Evolutionary conservation across 2,888 invertebrate species (phyloP), one percentile per base, ranked within the genome.

Genomic region (Chalcis sispes): DNA sequence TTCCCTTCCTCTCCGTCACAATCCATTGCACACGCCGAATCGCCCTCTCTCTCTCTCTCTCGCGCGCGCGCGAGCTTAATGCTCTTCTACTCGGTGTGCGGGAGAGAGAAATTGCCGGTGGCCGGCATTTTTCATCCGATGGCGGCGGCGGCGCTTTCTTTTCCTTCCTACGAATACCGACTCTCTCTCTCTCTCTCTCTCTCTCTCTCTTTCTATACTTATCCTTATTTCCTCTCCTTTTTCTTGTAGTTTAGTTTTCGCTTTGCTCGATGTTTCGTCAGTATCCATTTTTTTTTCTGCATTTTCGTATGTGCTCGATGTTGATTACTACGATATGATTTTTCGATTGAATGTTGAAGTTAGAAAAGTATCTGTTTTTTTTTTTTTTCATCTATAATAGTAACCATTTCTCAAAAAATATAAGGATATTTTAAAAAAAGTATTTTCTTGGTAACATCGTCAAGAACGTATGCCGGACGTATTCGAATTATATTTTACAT

Each of bases 11-110:
- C n/a, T 74, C 72, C 79, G 81, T 81, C 80, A 80, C 80, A 80
- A 79, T 70, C 81, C 82, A 82, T 82, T 82, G 82, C 80, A 78
- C 81, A 79, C 79, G 79, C 80, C 77, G 73, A 79, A 79, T 75
- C 54, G 36, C 76, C 80, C n/a, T 50, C 50, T 61, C 59, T 48
- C 13, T 48, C 81, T 78, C 81, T 75, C 78, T 70, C 76, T 75
- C 48, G 76, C 75, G 80, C 70, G 79, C 72, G 64, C 67, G 79
- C 75, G 78, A 56, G 69, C 5, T n/a, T n/a, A n/a, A n/a, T n/a
- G n/a, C n/a, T n/a, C n/a, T n/a, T n/a, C n/a, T n/a, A n/a, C n/a
- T n/a, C n/a, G 66, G 18, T 73, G 66, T 67, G 73, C 76, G 79
- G 79, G 73, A 75, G 75, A 78, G 79, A 78, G 78, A 78, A 82